Conservation (phyloP, 1,140 invertebrate genomes). For the Teleogryllus occipitalis region DNA sequence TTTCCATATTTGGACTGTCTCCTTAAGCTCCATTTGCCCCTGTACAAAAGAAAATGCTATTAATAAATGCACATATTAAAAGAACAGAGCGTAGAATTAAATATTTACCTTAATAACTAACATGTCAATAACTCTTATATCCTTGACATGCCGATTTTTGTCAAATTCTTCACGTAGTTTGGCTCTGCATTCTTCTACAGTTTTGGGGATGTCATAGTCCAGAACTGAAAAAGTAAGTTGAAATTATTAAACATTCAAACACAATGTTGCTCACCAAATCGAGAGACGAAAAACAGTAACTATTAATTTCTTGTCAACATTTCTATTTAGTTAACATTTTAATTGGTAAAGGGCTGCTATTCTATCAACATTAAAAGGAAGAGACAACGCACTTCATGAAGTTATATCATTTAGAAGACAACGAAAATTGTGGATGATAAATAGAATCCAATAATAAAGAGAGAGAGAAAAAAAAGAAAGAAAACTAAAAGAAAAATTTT, state of each 20-base stretch:
- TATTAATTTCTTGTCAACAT: background rate
- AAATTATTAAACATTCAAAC: background rate
- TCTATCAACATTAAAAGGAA: background rate
- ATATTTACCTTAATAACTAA: slow-evolving; percentile 75
- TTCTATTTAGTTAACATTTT: background rate
- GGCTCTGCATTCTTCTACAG: slow-evolving; percentile 50
- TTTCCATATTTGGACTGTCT: slow-evolving; percentile 78
- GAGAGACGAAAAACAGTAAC: background rate
- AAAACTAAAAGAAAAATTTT: too few species aligned
- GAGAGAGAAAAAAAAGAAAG: too few species aligned
- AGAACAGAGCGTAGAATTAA: background rate
- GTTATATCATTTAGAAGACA: background rate
- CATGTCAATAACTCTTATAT: slow-evolving; percentile 82
- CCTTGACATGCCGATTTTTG: slow-evolving; percentile 65
- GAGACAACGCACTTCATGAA: background rate
- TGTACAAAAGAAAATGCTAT: slow-evolving; percentile 37
- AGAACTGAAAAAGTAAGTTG: slow-evolving; percentile 48
- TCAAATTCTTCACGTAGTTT: slow-evolving; percentile 75
- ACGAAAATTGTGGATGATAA: too few species aligned
- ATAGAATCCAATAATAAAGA: too few species aligned
- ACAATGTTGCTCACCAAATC: background rate
- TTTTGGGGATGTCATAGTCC: slow-evolving; percentile 70
- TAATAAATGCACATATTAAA: background rate
- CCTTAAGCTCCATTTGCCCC: slow-evolving; percentile 92
- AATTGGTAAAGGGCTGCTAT: background rate